phyloP scores from a whole-genome alignment of 2,113 vertebrate genomes.

The Tauraco erythrolophus region DNA sequence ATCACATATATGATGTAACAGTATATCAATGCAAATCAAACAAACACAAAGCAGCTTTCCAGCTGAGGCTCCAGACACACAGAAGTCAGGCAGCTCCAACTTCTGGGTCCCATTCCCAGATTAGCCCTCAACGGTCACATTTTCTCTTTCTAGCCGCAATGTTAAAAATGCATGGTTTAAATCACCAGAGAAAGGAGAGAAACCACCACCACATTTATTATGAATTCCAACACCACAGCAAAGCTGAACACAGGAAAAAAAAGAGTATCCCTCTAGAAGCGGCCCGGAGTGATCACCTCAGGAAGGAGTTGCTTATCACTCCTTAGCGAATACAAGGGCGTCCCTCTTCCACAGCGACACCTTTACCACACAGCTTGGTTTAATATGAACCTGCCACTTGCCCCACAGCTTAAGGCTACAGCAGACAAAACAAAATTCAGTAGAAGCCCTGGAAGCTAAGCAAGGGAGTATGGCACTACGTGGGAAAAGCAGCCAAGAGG shows the following conservation, averaged over 20 bases:
- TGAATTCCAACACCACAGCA: neutral
- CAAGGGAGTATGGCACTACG: neutral
- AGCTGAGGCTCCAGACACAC: slow-evolving; percentile 36
- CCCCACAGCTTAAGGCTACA: neutral
- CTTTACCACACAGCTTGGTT: neutral
- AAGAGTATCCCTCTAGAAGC: neutral
- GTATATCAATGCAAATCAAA: slow-evolving; percentile 56
- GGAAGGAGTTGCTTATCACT: neutral
- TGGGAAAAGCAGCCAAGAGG: neutral
- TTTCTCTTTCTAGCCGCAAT: neutral
- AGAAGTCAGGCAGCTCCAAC: neutral
- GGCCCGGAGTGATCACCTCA: rapidly evolving
- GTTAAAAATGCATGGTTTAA: slow-evolving; percentile 23
- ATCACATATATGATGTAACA: slow-evolving; percentile 72
- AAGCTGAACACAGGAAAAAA: neutral
- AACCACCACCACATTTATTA: neutral
- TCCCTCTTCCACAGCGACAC: neutral
- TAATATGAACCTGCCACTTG: neutral
- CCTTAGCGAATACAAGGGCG: neutral
- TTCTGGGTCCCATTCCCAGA: neutral
- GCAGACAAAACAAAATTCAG: neutral
- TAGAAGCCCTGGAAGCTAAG: neutral
- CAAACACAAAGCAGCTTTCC: slow-evolving; percentile 34
- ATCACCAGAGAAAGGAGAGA: slow-evolving; percentile 16
- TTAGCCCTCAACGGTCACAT: neutral